These are phyloP conservation scores for Drosophila phalerata DNA, from an alignment of 2,888 invertebrate genomes.

Conservation along the genomic window DNA sequence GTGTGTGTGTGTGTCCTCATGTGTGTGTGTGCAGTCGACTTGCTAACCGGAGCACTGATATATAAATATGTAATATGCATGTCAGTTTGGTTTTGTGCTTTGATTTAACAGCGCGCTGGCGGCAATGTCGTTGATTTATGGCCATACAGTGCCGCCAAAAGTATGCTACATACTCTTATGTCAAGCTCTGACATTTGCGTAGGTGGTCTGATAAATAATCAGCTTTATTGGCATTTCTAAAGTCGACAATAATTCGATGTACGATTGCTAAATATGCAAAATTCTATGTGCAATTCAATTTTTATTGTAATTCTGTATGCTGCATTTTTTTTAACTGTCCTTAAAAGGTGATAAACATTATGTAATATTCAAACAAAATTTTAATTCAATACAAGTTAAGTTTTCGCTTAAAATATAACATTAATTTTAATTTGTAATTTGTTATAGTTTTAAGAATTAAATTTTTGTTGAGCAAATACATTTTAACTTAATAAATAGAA, in stretches of 20 bases:
- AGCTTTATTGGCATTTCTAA: background rate
- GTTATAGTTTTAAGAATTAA: background rate
- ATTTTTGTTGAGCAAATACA: no score
- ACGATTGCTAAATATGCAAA: background rate
- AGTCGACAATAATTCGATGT: background rate
- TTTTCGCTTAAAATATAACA: background rate
- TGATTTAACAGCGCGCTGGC: constrained; percentile 69
- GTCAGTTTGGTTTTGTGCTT: constrained; percentile 76
- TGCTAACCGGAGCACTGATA: constrained; percentile 58
- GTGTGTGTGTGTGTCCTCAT: constrained; percentile 6
- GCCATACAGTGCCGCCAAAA: constrained; percentile 37
- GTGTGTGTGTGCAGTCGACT: constrained; percentile 46
- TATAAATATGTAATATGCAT: constrained; percentile 75
- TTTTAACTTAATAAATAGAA: no score
- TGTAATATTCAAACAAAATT: background rate
- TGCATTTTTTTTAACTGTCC: no score
- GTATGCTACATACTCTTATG: constrained; percentile 33
- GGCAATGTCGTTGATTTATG: constrained; percentile 67
- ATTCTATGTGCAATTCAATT: background rate
- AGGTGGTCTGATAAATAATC: constrained; percentile 14
- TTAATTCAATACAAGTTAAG: background rate
- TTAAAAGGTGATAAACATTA: no score
- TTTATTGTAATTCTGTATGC: no score
- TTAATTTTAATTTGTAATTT: background rate
- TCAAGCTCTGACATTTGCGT: constrained; percentile 17